phyloP scores from a whole-genome alignment of 2,113 vertebrate species.

The Pangasianodon hypophthalmus region DNA sequence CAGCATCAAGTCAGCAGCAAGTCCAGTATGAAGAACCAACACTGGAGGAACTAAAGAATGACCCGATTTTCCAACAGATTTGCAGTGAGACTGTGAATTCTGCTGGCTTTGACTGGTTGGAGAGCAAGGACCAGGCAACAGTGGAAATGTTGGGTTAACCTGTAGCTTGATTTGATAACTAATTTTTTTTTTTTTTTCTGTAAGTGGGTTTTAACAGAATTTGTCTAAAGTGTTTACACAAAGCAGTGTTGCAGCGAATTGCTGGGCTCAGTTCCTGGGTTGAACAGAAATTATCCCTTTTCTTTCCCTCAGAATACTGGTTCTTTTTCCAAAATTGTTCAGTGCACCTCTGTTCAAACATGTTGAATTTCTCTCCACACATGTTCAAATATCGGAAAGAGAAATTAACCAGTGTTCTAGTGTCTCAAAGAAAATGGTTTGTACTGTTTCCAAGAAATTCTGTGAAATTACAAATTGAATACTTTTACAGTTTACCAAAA shows the following conservation, averaged over 20 bases:
- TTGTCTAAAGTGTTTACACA: constrained; percentile 62
- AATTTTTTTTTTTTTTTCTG: constrained; percentile 46
- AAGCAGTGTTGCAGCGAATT: constrained; percentile 84
- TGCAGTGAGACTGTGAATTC: constrained; percentile 88
- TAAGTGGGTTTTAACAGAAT: constrained; percentile 55
- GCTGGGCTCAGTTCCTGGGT: constrained; percentile 87
- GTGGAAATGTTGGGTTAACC: constrained; percentile 97
- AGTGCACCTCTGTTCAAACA: constrained; percentile 69
- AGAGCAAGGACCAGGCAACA: constrained; percentile 96
- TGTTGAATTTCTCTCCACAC: constrained; percentile 49
- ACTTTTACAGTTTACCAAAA: constrained; percentile 19
- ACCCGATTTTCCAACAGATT: constrained; percentile 94
- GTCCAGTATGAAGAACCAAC: constrained; percentile 89
- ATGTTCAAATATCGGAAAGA: background rate
- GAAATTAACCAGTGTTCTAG: constrained; percentile 14
- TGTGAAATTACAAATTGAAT: background rate
- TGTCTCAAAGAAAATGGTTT: background rate
- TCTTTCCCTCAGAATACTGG: constrained; percentile 74
- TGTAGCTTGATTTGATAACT: constrained; percentile 67
- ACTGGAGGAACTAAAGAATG: constrained; percentile 90
- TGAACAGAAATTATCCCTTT: constrained; percentile 82
- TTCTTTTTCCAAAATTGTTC: constrained; percentile 69
- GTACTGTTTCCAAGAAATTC: constrained; percentile 4
- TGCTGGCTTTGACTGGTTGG: constrained; percentile 95
- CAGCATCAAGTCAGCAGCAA: constrained; percentile 83